Conservation (phyloP, 64 coral and sea anemone genomes). For the Pachyseris speciosa region DNA sequence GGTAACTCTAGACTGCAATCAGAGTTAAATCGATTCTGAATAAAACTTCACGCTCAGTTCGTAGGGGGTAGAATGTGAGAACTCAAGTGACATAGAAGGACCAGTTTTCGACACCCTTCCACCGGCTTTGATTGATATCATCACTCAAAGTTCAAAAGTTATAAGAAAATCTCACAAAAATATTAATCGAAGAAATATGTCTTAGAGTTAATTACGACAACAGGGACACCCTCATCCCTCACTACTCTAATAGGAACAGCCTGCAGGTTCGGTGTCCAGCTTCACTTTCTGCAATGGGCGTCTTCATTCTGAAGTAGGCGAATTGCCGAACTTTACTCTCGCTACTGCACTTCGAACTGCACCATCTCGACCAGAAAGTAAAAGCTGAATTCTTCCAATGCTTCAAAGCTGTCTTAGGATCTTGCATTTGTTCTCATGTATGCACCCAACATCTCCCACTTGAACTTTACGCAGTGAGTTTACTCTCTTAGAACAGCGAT, state of each 20-base stretch:
- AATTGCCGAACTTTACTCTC: background rate
- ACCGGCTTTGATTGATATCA: background rate
- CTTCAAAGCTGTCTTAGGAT: background rate
- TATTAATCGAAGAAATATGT: background rate
- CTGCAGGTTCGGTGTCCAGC: background rate
- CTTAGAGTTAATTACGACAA: background rate
- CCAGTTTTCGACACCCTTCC: background rate
- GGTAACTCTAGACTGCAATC: too few relatives aligned
- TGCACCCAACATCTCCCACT: slow-evolving; percentile 20
- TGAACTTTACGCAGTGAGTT: slow-evolving; percentile 18
- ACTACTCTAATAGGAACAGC: too few relatives aligned
- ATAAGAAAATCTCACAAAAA: background rate
- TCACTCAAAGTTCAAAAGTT: slow-evolving; percentile 16
- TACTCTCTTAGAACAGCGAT: slow-evolving; percentile 1
- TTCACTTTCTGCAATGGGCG: slow-evolving; percentile 30
- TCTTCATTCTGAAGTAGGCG: background rate
- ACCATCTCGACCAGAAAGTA: slow-evolving; percentile 9
- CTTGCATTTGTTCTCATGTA: slow-evolving; percentile 17
- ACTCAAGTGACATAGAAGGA: background rate
- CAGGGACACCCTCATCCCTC: slow-evolving; percentile 8
- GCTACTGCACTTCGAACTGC: slow-evolving; percentile 32
- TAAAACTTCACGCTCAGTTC: background rate
- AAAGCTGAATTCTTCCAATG: background rate
- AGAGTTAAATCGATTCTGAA: too few relatives aligned
- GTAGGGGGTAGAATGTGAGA: background rate